Evolutionary conservation across 2,113 vertebrate genomes (phyloP), one percentile per base, ranked within the genome.

Genomic region (Callocephalon fimbriatum): DNA sequence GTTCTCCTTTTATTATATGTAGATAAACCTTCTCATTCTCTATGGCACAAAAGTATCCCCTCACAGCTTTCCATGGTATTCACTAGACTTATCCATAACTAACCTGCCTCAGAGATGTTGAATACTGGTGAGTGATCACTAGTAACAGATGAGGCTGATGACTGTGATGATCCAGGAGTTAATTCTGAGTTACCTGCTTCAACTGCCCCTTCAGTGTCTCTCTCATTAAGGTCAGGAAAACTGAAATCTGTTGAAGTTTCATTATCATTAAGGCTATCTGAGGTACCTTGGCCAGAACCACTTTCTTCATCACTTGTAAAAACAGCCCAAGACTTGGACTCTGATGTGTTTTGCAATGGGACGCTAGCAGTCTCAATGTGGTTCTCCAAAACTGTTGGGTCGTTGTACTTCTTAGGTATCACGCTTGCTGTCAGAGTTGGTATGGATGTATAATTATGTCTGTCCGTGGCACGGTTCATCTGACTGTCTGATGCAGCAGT

Each of bases 191-290:
- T 99, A 99, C 98, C 99, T 99, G 98, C 98, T 95, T 98, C 98
- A 94, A 97, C 96, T 95, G 98, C 96, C 97, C 98, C 98, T 95
- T 98, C 98, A 94, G 97, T 96, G 93, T 98, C 98, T 97, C 92
- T 98, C 91, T 99, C 99, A 73, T 98, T 98, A 93, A 96, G 97
- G 78, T 99, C 99, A 90, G 99, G 98, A 97, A 99, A 99, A 98
- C 98, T 99, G 98, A 99, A 99, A 99, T 99, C 99, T 96, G 99
- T 99, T 86, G 99, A 99, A 7, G 99, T 99, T 98, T 99, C 99
- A 5, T 99, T 99, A 98, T 99, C 99, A n/a, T 98, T 99, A 96
- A 98, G 98, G 97, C 97, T 98, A 93, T 99, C 99, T 88, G 98
- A 97, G 45, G 97, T 92, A 91, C 98, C 98, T 97, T 98, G 99